Percentiles rank a stretch among this genome's conserved stretches.
Conservation (phyloP, 2,888 invertebrate species). For the Pollenia griseotomentosa region DNA sequence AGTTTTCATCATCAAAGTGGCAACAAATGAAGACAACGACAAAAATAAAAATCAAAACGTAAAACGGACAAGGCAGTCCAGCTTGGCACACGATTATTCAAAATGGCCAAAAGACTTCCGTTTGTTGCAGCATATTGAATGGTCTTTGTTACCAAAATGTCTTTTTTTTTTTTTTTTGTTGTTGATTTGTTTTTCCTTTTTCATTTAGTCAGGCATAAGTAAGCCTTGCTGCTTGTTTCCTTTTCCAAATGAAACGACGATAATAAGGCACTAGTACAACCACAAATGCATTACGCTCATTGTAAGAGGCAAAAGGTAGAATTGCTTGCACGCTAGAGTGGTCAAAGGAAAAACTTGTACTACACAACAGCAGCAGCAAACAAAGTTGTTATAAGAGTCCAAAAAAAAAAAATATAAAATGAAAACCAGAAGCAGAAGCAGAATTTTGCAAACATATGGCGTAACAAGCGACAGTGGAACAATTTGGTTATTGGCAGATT, state of each 20-base stretch:
- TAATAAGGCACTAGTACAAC: neutral
- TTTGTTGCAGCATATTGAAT: constrained; percentile 58
- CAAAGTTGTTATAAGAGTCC: constrained; percentile 11
- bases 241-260: constrained; percentile 44
- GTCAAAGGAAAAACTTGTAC: constrained; percentile 31
- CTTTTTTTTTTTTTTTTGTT: neutral
- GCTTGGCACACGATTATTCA: constrained; percentile 68
- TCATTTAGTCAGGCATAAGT: neutral
- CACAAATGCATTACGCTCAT: neutral
- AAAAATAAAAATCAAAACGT: neutral
- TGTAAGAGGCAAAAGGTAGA: constrained; percentile 6
- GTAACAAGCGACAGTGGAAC: neutral
- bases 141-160: constrained; percentile 32
- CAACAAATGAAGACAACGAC: constrained; percentile 18
- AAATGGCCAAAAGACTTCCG: constrained; percentile 73
- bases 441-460: constrained; percentile 11
- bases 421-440: neutral
- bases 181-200: neutral
- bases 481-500: neutral
- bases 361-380: constrained; percentile 19
- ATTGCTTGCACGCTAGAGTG: constrained; percentile 28
- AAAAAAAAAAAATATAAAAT: neutral
- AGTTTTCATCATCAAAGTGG: neutral
- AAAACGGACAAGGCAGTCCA: neutral
- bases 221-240: constrained; percentile 58